These are phyloP conservation scores for Scaptomyza tumidula DNA, from an alignment of 2,888 invertebrate species.

Conservation along the genomic window DNA sequence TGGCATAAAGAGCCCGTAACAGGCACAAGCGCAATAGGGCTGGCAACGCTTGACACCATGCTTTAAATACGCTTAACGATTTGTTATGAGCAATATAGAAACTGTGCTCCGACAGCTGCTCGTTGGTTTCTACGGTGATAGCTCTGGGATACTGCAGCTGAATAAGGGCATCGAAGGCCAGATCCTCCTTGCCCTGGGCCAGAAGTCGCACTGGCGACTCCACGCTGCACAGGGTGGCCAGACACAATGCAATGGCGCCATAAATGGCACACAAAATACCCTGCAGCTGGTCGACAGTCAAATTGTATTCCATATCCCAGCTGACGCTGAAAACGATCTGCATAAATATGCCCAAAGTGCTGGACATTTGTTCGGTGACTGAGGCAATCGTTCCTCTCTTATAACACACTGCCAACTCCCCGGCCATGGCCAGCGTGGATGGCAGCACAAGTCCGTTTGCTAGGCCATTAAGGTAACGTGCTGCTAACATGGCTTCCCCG, in stretches of 20 bases:
- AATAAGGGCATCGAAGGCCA: slow-evolving; percentile 70
- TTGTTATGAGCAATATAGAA: slow-evolving; percentile 67
- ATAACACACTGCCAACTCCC: slow-evolving; percentile 71
- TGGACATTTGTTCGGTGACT: slow-evolving; percentile 63
- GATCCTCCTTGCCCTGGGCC: slow-evolving; percentile 48
- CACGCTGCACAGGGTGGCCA: slow-evolving; percentile 54
- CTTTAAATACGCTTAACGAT: slow-evolving; percentile 30
- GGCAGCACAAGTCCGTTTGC: slow-evolving; percentile 79
- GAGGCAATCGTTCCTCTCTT: slow-evolving; percentile 72
- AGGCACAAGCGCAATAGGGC: slow-evolving; percentile 76
- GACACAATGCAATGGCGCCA: slow-evolving; percentile 57
- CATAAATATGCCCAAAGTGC: slow-evolving; percentile 71
- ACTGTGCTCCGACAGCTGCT: slow-evolving; percentile 70
- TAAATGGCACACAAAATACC: slow-evolving; percentile 64
- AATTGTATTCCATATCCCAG: slow-evolving; percentile 50
- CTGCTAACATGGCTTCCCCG: slow-evolving; percentile 45
- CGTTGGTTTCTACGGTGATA: slow-evolving; percentile 63
- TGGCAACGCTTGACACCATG: slow-evolving; percentile 58
- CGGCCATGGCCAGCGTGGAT: slow-evolving; percentile 73
- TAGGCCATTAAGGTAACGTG: slow-evolving; percentile 70
- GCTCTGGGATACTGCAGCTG: slow-evolving; percentile 60
- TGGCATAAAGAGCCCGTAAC: slow-evolving; percentile 70
- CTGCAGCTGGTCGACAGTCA: slow-evolving; percentile 58
- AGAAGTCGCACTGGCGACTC: slow-evolving; percentile 79
- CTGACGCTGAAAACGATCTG: slow-evolving; percentile 65